phyloP scores from a whole-genome alignment of 2,888 invertebrate genomes.

The Cantharis rufa region DNA sequence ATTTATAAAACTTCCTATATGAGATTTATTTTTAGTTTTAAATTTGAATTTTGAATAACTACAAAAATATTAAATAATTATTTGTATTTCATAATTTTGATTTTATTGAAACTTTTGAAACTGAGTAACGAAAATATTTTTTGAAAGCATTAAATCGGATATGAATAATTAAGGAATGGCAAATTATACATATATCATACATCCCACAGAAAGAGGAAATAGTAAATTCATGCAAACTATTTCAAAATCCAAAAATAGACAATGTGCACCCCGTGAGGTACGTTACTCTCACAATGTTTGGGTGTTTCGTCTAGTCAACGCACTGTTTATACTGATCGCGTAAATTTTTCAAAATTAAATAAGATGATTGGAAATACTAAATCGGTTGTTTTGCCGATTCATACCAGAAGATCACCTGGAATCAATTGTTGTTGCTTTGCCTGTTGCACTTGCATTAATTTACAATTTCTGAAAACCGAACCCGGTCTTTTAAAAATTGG shows the following conservation, averaged over 20 bases:
- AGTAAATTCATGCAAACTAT: background rate
- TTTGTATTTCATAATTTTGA: too few relatives aligned
- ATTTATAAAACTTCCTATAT: background rate
- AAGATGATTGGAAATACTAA: constrained; percentile 52
- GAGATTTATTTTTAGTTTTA: background rate
- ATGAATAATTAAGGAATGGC: constrained; percentile 8
- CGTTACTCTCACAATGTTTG: constrained; percentile 22
- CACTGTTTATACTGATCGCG: background rate
- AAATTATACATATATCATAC: background rate
- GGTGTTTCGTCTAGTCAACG: background rate
- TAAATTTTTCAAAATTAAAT: background rate
- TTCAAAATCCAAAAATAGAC: constrained; percentile 27
- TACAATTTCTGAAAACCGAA: constrained; percentile 73
- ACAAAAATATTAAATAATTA: background rate
- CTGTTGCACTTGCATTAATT: constrained; percentile 79
- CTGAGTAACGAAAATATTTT: background rate
- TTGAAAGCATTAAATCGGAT: background rate
- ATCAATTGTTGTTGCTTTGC: constrained; percentile 74
- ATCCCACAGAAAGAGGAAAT: background rate
- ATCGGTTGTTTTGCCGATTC: constrained; percentile 54
- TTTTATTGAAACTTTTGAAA: too few relatives aligned
- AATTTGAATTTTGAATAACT: background rate
- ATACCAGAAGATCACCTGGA: constrained; percentile 51
- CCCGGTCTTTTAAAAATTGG: constrained; percentile 75
- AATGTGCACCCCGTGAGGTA: constrained; percentile 8